Evolutionary conservation across 2,888 invertebrate species (phyloP).

Genomic region (Mystacides longicornis): DNA sequence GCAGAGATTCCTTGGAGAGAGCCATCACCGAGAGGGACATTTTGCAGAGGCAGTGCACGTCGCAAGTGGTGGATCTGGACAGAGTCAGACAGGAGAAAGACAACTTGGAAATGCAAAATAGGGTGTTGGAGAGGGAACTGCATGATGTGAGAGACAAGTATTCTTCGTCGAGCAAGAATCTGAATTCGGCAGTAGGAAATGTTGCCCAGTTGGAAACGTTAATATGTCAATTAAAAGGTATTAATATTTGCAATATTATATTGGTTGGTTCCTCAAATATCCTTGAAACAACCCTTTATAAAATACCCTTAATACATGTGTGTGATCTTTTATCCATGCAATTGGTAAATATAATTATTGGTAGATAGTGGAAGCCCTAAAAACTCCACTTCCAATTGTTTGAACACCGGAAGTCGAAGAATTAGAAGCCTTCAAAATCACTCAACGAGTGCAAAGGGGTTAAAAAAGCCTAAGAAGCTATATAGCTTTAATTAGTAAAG

Average conservation of each 20-base stretch:
- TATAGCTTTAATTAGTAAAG: too few relatives aligned
- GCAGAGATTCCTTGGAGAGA: conserved; percentile 59
- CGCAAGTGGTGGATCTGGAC: conserved; percentile 64
- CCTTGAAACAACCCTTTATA: too few relatives aligned
- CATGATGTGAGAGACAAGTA: conserved; percentile 62
- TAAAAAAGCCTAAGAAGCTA: too few relatives aligned
- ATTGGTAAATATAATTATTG: too few relatives aligned
- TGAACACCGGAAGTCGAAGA: too few relatives aligned
- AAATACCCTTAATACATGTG: too few relatives aligned
- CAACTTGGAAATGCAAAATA: conserved; percentile 61
- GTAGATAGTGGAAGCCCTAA: too few relatives aligned
- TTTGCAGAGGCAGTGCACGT: conserved; percentile 63
- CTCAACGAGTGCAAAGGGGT: too few relatives aligned
- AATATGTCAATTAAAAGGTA: conserved; percentile 62
- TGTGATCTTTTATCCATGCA: too few relatives aligned
- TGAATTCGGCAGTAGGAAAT: conserved; percentile 60
- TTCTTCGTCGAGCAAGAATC: conserved; percentile 54
- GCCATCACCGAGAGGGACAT: conserved; percentile 64
- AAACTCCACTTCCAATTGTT: too few relatives aligned
- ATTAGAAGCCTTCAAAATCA: too few relatives aligned
- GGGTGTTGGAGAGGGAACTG: conserved; percentile 66
- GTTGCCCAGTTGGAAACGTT: conserved; percentile 62
- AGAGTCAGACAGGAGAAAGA: conserved; percentile 73
- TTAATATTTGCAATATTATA: not conserved
- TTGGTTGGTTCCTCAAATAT: not conserved